Evolutionary conservation across 2,888 invertebrate species (phyloP), one percentile per base, ranked within the genome.

Genomic region (Tiliacea aurago): DNA sequence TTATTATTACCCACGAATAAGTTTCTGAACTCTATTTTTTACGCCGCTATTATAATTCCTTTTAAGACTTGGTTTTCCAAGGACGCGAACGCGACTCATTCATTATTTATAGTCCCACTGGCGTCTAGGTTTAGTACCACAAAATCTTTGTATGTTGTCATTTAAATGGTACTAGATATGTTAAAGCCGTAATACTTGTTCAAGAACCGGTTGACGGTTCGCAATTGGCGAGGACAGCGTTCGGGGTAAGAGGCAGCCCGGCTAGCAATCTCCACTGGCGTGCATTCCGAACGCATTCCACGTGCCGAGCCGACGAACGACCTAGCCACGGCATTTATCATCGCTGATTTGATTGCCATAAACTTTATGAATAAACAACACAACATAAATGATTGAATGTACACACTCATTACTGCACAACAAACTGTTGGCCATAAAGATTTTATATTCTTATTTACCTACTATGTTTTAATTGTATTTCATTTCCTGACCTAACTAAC

Each of bases 231-330:
- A 80, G 80, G 80, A 84, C 84, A 84, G 84, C 70, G 84, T 73
- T 83, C 85, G 86, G 82, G 87, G 91, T 89, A 91, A 91, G 91
- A 90, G 90, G 91, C 76, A 85, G 88, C 84, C 80, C 33, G 65
- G 58, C 73, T 73, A 88, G 90, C 91, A 89, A 89, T 91, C 90
- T 91, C 91, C 92, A 91, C 83, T 77, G 82, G 84, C 87, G 83
- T 91, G 92, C 93, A 94, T 94, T 92, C 92, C 93, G 92, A 92
- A 83, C 93, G 93, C 94, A 94, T 94, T 94, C 93, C 94, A 82
- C 81, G 78, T 72, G 69, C 76, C 76, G 66, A 83, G 77, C 82
- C 89, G 86, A 88, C 89, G 84, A 88, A 87, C 88, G 90, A 91
- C 90, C 91, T 89, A 90, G 84, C 85, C 84, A 84, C 86, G 88